These are phyloP conservation scores for Otus sunia DNA, from an alignment of 2,113 vertebrate genomes.

Conservation along the genomic window DNA sequence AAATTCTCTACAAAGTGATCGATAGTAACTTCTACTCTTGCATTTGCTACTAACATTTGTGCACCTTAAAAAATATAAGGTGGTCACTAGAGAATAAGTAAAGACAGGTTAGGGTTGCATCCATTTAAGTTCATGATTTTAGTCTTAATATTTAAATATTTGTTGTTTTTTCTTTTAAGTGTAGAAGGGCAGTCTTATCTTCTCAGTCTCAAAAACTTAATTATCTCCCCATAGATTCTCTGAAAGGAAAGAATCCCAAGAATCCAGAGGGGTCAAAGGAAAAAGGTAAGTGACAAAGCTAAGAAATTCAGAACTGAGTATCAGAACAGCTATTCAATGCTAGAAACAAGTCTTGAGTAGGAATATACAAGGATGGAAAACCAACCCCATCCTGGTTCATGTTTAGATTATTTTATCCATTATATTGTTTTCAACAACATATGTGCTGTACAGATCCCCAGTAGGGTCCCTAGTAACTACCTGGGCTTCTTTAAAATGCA, in stretches of 20 bases:
- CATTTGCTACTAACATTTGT: neutral
- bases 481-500: neutral
- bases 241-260: constrained; percentile 68
- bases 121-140: neutral
- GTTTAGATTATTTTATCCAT: neutral
- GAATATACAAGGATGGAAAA: neutral
- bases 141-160: neutral
- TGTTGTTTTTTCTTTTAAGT: neutral
- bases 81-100: neutral
- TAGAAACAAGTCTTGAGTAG: neutral
- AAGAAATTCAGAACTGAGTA: neutral
- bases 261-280: constrained; percentile 49
- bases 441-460: neutral
- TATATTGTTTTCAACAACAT: neutral
- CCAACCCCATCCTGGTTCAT: neutral
- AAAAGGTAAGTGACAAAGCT: constrained; percentile 59
- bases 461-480: neutral
- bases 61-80: neutral
- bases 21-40: neutral
- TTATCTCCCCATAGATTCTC: constrained; percentile 52
- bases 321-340: neutral
- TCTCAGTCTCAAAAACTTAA: neutral
- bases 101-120: neutral
- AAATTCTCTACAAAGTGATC: neutral
- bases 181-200: neutral